Base-by-base conservation (phyloP, 2,888 invertebrate genomes). In the Limenitis camilla region DNA sequence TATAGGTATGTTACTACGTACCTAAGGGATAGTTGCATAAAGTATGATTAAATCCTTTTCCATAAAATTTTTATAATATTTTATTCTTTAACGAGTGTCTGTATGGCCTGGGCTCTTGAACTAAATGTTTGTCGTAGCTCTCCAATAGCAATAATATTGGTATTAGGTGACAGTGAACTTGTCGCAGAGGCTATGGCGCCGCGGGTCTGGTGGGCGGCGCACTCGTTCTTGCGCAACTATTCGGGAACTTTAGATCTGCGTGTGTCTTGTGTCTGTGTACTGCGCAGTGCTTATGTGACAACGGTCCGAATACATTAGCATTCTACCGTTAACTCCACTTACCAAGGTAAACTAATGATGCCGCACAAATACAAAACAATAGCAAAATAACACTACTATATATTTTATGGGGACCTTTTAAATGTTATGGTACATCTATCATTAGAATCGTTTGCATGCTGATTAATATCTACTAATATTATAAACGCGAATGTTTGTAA, bases 241-340 rank as follows among this genome's bases (percentile, higher is more conserved):
- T 71, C 72, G 76, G 77, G 77, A 78, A 74, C 73, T 71, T 67
- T 67, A 63, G 62, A 67, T 66, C 67, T 67, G 45, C 58, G 56
- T 60, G 63, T 61, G 19, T 19, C 19, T 19, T 19, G 19, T 19
- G 19, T 19, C 19, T 19, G 19, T 19, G 19, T 19, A 19, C 19
- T 19, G 19, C 19, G 19, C 19, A 19, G 19, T 19, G 68, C 65
- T 61, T 69, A 71, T 71, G 72, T 69, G 76, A 64, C 80, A 75
- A 71, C 72, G 69, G 67, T 69, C 68, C 68, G 67, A 64, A 68
- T 71, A 69, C 78, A 82, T 84, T 85, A 85, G 77, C 80, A 82
- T 81, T 83, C 83, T 78, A 82, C 84, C 85, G 85, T 84, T 86
- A 86, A 67, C 78, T 78, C 69, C 55, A 66, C 73, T 68, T 60